phyloP scores from a whole-genome alignment of 1,140 invertebrate genomes.

The Leptonema lineaticorne region DNA sequence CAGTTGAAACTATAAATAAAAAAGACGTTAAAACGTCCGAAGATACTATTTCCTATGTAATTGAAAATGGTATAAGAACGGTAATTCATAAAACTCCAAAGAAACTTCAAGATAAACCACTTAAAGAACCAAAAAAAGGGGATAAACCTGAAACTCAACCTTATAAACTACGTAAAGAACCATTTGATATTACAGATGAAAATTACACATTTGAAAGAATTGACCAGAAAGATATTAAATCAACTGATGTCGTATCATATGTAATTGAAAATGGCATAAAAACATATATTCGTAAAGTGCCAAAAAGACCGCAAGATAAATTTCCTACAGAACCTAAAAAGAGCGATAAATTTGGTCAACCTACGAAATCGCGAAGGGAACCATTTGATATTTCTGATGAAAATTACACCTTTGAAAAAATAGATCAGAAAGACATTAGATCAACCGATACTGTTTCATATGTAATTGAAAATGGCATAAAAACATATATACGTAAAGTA shows the following conservation, averaged over 20 bases:
- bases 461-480: slow-evolving; percentile 35
- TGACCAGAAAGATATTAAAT: slow-evolving; percentile 15
- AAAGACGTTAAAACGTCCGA: slow-evolving; percentile 21
- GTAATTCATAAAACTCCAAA: slow-evolving; percentile 17
- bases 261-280: slow-evolving; percentile 35
- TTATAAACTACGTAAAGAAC: not conserved
- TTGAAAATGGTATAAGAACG: slow-evolving; percentile 35
- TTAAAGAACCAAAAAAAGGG: not conserved
- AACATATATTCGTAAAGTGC: slow-evolving; percentile 7
- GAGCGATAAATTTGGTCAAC: not conserved
- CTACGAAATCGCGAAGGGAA: not conserved
- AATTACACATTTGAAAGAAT: not conserved
- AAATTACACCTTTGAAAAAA: not conserved
- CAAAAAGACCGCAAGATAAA: slow-evolving; percentile 8
- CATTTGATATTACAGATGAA: not conserved
- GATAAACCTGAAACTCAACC: slow-evolving; percentile 1
- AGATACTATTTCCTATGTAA: slow-evolving; percentile 27
- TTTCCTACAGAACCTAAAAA: not conserved
- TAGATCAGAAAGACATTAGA: not conserved
- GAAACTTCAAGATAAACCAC: not conserved
- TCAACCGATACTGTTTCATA: slow-evolving; percentile 3
- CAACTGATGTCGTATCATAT: slow-evolving; percentile 15
- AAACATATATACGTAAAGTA: slow-evolving; percentile 13
- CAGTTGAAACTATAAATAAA: not conserved
- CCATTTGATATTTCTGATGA: not conserved